Percentiles rank a stretch among this genome's conserved stretches.
These are phyloP conservation scores for Diorhabda carinulata DNA, from an alignment of 1,140 invertebrate species.

Conservation along the genomic window DNA sequence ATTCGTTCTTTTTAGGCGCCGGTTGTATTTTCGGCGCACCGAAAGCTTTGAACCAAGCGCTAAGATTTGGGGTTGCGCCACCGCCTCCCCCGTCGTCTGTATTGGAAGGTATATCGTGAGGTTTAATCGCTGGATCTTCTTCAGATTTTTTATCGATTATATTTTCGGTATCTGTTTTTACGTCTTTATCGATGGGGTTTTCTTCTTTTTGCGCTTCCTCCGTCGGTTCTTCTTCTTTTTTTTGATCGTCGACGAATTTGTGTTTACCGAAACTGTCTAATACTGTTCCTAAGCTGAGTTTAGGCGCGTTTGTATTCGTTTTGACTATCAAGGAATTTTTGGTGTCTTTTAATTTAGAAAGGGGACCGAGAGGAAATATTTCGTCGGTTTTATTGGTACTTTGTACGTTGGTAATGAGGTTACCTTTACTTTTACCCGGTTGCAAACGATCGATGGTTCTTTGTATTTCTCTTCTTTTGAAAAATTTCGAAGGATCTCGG, in stretches of 20 bases:
- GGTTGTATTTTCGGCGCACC: slow-evolving; percentile 65
- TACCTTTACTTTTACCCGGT: slow-evolving; percentile 77
- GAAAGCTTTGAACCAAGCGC: slow-evolving; percentile 88
- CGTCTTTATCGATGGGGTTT: neutral
- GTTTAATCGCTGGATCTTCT: slow-evolving; percentile 15
- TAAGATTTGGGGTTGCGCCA: slow-evolving; percentile 74
- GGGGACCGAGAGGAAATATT: slow-evolving; percentile 45
- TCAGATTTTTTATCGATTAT: neutral
- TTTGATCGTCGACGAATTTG: slow-evolving; percentile 54
- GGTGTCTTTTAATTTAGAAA: slow-evolving; percentile 51
- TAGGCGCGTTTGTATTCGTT: slow-evolving; percentile 63
- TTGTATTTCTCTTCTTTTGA: slow-evolving; percentile 69
- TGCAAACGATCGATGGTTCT: slow-evolving; percentile 77
- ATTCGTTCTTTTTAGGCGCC: slow-evolving; percentile 46
- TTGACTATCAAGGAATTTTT: slow-evolving; percentile 55
- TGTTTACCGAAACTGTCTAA: slow-evolving; percentile 63
- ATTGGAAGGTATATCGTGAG: slow-evolving; percentile 15
- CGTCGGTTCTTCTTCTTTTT: slow-evolving; percentile 41
- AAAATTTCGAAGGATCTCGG: slow-evolving; percentile 48
- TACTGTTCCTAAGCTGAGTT: slow-evolving; percentile 76
- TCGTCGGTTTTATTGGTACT: slow-evolving; percentile 53
- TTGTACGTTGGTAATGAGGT: slow-evolving; percentile 61
- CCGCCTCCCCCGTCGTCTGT: slow-evolving; percentile 28
- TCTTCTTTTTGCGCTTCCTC: slow-evolving; percentile 22
- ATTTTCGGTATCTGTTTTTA: slow-evolving; percentile 9